Conservation (phyloP, 2,797 vertebrate genomes). For the Anabas testudineus region DNA sequence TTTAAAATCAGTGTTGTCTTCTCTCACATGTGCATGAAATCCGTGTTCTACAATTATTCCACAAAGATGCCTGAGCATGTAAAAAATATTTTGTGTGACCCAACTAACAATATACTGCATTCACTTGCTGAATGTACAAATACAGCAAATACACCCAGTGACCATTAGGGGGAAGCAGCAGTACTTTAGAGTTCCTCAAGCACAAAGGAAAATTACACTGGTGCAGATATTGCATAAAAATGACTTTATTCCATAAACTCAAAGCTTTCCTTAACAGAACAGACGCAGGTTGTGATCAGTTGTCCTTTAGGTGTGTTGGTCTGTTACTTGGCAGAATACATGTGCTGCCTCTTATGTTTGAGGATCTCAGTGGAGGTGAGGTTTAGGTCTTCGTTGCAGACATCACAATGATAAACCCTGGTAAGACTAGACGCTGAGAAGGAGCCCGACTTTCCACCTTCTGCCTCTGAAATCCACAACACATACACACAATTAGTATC, state of each 20-base stretch:
- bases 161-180: slow-evolving; percentile 10
- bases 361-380: slow-evolving; percentile 92
- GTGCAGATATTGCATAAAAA: slow-evolving; percentile 6
- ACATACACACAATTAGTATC: neutral
- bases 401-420: slow-evolving; percentile 86
- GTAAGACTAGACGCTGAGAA: slow-evolving; percentile 74
- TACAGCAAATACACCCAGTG: slow-evolving; percentile 1
- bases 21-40: slow-evolving; percentile 39
- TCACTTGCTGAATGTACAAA: neutral
- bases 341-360: slow-evolving; percentile 90
- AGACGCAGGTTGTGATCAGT: neutral
- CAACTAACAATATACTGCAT: neutral
- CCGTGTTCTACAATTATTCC: slow-evolving; percentile 7
- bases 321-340: slow-evolving; percentile 65
- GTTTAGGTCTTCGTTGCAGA: slow-evolving; percentile 85
- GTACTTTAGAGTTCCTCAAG: slow-evolving; percentile 11
- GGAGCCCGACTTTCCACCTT: slow-evolving; percentile 13
- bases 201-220: neutral
- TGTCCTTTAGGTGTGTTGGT: slow-evolving; percentile 2
- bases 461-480: slow-evolving; percentile 47
- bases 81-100: neutral
- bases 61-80: neutral
- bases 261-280: neutral
- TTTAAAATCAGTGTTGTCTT: slow-evolving; percentile 79
- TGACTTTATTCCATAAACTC: slow-evolving; percentile 2